Conservation (phyloP, 2,888 invertebrate species). For the Caenorhabditis sp. region DNA sequence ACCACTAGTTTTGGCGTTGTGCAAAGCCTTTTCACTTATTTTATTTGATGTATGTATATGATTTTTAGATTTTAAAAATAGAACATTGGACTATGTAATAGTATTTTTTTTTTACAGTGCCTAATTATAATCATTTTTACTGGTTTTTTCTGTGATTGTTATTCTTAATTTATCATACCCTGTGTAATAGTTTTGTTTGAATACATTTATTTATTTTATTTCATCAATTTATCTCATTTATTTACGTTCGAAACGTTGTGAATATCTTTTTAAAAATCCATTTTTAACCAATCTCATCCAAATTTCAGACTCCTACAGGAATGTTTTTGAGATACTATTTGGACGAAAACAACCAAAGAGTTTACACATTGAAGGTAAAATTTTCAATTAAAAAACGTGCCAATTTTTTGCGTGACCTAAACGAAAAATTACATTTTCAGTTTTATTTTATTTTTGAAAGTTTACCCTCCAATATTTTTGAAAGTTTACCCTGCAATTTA, state of each 20-base stretch:
- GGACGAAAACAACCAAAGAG: conserved; percentile 81
- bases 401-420: too few relatives aligned
- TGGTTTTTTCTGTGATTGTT: conserved; percentile 28
- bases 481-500: too few relatives aligned
- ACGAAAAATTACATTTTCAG: too few relatives aligned
- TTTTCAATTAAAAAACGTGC: not conserved
- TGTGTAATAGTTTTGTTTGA: conserved; percentile 4
- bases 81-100: conserved; percentile 14
- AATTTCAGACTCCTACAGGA: not conserved
- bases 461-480: too few relatives aligned
- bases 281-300: not conserved
- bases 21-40: conserved; percentile 2
- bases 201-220: not conserved
- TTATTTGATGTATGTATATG: not conserved
- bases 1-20: not conserved
- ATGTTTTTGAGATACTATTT: conserved; percentile 84
- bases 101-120: conserved; percentile 12
- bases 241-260: not conserved
- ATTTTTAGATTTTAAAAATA: not conserved
- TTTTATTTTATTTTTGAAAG: too few relatives aligned
- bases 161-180: conserved; percentile 1
- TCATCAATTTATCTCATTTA: too few relatives aligned
- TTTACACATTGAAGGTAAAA: conserved; percentile 85
- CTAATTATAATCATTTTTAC: conserved; percentile 22
- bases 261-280: not conserved